Base-by-base conservation (phyloP, 2,888 invertebrate species). In the Synanthedon myopaeformis region DNA sequence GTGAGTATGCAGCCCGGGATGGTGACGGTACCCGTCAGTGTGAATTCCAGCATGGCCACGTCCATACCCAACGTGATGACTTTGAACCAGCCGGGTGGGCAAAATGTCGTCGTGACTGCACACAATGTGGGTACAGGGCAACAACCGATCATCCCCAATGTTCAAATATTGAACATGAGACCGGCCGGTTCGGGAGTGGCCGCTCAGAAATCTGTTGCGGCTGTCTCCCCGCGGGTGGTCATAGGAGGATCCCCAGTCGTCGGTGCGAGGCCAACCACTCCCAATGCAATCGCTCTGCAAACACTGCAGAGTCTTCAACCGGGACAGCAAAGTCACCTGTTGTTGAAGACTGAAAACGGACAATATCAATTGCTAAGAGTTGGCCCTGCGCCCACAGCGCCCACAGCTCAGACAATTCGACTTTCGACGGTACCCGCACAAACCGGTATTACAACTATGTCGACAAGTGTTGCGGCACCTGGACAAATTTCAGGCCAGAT, bases 311-410 rank as follows among this genome's bases (percentile, higher is more conserved):
- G 93, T 76, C 90, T 95, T 64, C 96, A 94, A 88, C 92, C 94
- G 64, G 94, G 95, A 77, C 94, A 96, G 81, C 95, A 94, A 83
- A 95, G 96, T 79, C 90, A 91, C 83, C 90, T 98, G 80, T 91
- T 98, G 77, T 90, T 98, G 81, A 97, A 97, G 90, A 98, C 97
- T 75, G 98, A 98, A 89, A 97, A 95, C 90, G 98, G 98, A 74
- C 96, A 96, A 83, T 95, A 94, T 86, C 97, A 98, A 85, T 89
- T 98, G 79, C 89, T 98, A 75, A 92, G 96, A 79, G 94, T 96
- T 69, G 95, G 95, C 62, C 94, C 95, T 64, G 92, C 95, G 60
- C 91, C 94, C 56, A 82, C 91, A 57, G 89, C 91, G 64, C 88
- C 90, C 66, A 91, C 89, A 73, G 81, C 91, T 73, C 92, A 92